Conservation (phyloP, 2,113 vertebrate species). For the Sinocyclocheilus rhinocerous region DNA sequence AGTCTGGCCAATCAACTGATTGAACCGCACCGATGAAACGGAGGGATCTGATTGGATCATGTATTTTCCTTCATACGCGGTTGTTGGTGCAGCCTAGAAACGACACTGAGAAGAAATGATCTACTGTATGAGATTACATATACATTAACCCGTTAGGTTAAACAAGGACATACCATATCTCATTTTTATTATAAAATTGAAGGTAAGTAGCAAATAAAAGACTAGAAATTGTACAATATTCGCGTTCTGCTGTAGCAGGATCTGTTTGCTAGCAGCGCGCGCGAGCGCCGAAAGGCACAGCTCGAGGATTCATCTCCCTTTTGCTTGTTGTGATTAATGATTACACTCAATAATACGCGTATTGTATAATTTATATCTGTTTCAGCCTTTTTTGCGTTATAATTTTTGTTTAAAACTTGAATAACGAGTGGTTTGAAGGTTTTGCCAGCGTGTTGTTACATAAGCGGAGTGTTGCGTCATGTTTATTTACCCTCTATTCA, state of each 20-base stretch:
- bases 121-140: background rate
- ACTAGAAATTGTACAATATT: background rate
- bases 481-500: background rate
- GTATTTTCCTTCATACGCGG: background rate
- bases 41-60: slow-evolving; percentile 10
- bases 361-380: background rate
- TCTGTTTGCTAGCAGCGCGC: slow-evolving; percentile 12
- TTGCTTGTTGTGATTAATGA: background rate
- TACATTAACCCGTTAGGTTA: background rate
- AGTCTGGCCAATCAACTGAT: background rate
- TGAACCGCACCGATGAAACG: slow-evolving; percentile 7
- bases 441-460: background rate
- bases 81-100: background rate
- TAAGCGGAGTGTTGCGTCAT: slow-evolving; percentile 48
- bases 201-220: background rate
- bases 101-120: background rate
- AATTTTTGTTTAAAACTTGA: background rate
- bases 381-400: background rate
- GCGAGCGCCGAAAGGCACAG: background rate
- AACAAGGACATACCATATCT: background rate
- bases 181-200: background rate
- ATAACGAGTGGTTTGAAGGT: background rate
- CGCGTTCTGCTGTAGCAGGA: too few relatives aligned
- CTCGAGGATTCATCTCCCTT: background rate
- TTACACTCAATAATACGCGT: background rate